Evolutionary conservation across 2,888 invertebrate species (phyloP).

Genomic region (Leucophenga montana): DNA sequence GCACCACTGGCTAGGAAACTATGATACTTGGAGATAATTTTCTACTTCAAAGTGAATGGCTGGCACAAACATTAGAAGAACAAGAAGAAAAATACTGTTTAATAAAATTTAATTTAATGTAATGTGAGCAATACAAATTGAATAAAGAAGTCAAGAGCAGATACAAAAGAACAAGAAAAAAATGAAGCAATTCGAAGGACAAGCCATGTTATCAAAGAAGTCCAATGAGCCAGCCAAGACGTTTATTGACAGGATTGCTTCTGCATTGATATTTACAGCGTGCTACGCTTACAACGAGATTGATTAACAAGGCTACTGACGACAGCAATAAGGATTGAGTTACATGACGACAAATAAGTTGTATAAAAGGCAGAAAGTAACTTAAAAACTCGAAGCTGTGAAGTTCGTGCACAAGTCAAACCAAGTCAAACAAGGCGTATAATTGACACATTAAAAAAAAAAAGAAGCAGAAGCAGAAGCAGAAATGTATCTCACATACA

Average conservation of each 20-base stretch:
- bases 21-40: too few species aligned
- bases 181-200: too few species aligned
- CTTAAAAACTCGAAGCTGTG: constrained; percentile 1
- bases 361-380: neutral
- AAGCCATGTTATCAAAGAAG: too few species aligned
- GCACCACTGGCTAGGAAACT: too few species aligned
- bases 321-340: constrained; percentile 25
- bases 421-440: constrained; percentile 48
- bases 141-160: too few species aligned
- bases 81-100: too few species aligned
- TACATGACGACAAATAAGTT: neutral
- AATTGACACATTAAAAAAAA: constrained; percentile 47
- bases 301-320: constrained; percentile 30
- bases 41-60: too few species aligned
- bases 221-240: too few species aligned
- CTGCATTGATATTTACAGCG: neutral
- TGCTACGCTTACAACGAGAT: neutral
- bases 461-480: constrained; percentile 1
- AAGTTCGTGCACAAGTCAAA: constrained; percentile 36
- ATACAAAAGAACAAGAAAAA: too few species aligned
- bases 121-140: too few species aligned
- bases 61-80: too few species aligned
- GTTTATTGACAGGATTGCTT: neutral
- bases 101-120: too few species aligned
- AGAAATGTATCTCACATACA: neutral